These are phyloP conservation scores for Aurelia sp. DNA, from an alignment of 30 jellyfish, hydroid and myxozoan genomes.

Conservation along the genomic window DNA sequence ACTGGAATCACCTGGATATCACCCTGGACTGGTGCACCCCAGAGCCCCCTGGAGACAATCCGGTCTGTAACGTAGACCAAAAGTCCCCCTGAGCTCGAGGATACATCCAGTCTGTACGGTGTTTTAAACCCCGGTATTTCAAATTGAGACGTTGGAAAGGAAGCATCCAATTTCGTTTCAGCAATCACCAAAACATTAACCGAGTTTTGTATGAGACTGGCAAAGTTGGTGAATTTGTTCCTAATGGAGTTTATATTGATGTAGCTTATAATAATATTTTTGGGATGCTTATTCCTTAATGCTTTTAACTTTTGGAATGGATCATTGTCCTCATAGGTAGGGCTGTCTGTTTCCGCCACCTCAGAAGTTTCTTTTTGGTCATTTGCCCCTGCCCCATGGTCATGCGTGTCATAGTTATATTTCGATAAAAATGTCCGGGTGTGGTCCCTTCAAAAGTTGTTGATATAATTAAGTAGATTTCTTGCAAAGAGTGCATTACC, in stretches of 20 bases:
- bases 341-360: not conserved
- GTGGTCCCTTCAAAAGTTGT: not conserved
- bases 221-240: constrained; percentile 20
- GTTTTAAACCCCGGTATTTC: constrained; percentile 3
- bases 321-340: constrained; percentile 13
- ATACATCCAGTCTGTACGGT: too few relatives aligned
- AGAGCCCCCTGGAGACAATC: constrained; percentile 13
- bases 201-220: constrained; percentile 26
- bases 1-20: constrained; percentile 20
- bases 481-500: not conserved
- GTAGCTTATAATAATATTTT: constrained; percentile 28
- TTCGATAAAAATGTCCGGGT: constrained; percentile 22
- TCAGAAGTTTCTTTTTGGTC: constrained; percentile 11
- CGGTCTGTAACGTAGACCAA: constrained; percentile 25
- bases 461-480: not conserved
- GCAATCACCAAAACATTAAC: constrained; percentile 24
- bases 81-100: not conserved
- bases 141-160: constrained; percentile 22
- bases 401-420: constrained; percentile 18
- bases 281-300: constrained; percentile 20
- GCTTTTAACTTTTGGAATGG: constrained; percentile 18
- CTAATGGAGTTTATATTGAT: constrained; percentile 24
- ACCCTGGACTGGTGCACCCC: constrained; percentile 3
- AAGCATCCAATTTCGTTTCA: constrained; percentile 31
- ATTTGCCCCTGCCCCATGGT: constrained; percentile 14